Evolutionary conservation across 2,797 vertebrate species (phyloP).

Genomic region (Champsocephalus gunnari): DNA sequence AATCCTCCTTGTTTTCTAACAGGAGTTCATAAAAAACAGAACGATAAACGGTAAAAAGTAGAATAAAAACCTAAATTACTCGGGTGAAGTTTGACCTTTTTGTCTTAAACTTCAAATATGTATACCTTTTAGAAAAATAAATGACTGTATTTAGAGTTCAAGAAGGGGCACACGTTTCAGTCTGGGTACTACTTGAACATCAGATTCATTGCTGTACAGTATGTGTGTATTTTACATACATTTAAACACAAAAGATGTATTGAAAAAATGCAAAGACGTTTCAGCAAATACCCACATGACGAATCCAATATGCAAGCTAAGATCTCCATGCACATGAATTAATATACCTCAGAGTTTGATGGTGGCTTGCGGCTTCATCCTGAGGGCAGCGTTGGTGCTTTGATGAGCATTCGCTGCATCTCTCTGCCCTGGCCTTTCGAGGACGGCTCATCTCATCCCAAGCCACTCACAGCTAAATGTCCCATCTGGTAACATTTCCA

Average conservation of each 20-base stretch:
- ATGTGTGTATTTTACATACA: neutral
- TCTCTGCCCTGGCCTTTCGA: slow-evolving; percentile 68
- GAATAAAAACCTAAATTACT: neutral
- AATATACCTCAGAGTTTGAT: slow-evolving; percentile 31
- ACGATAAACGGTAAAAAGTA: neutral
- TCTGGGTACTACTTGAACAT: neutral
- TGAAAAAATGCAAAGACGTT: neutral
- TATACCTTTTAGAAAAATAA: too few relatives aligned
- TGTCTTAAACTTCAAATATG: neutral
- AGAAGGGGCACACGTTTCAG: neutral
- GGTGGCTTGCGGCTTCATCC: slow-evolving; percentile 35
- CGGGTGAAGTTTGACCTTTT: neutral
- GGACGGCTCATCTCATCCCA: slow-evolving; percentile 84
- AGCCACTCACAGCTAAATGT: slow-evolving; percentile 93
- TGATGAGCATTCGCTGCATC: slow-evolving; percentile 63
- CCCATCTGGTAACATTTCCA: slow-evolving; percentile 98
- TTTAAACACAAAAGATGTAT: neutral
- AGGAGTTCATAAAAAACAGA: neutral
- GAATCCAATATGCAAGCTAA: neutral
- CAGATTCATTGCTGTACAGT: neutral
- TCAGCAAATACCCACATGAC: neutral
- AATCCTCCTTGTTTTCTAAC: neutral
- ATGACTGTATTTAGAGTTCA: neutral
- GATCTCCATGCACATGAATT: slow-evolving; percentile 13
- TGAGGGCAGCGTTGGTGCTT: slow-evolving; percentile 49